phyloP scores from a whole-genome alignment of 2,888 invertebrate species.

The Hedychridium roseum region DNA sequence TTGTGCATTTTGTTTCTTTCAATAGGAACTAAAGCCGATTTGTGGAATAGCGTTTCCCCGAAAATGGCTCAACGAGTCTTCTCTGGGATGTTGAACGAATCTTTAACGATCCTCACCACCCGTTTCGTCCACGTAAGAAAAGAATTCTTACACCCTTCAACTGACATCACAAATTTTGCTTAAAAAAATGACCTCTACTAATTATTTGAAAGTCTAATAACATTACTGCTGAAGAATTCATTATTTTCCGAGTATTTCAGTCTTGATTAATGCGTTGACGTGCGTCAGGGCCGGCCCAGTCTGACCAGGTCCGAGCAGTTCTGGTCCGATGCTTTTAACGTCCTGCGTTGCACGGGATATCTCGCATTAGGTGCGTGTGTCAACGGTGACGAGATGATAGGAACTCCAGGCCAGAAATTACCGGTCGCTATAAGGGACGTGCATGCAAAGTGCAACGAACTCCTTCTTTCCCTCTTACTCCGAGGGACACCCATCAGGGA shows the following conservation, averaged over 20 bases:
- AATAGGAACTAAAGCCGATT: constrained; percentile 78
- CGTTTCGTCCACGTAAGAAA: constrained; percentile 78
- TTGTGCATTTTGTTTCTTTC: constrained; percentile 28
- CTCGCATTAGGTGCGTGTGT: constrained; percentile 65
- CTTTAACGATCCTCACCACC: constrained; percentile 80
- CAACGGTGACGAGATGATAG: constrained; percentile 66
- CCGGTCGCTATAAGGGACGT: constrained; percentile 80
- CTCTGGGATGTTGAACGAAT: constrained; percentile 86
- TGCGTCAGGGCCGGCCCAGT: constrained; percentile 75
- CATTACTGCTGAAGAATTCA: no score
- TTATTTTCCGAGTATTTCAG: no score
- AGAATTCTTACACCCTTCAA: no score
- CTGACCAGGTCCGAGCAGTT: constrained; percentile 65
- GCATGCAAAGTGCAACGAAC: constrained; percentile 83
- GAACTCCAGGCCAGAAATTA: constrained; percentile 68
- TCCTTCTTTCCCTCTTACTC: constrained; percentile 77
- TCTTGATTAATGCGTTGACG: no score
- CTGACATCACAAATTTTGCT: no score
- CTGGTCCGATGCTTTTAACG: constrained; percentile 68
- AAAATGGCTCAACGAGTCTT: constrained; percentile 87
- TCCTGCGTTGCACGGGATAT: constrained; percentile 78
- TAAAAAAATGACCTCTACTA: no score
- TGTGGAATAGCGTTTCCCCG: constrained; percentile 89
- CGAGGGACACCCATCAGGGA: constrained; percentile 79
- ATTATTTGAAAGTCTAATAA: no score